A percentile compares a stretch with the other conserved stretches of the same genome.
Conservation (phyloP, 2,113 vertebrate species). For the Accipiter cooperii region DNA sequence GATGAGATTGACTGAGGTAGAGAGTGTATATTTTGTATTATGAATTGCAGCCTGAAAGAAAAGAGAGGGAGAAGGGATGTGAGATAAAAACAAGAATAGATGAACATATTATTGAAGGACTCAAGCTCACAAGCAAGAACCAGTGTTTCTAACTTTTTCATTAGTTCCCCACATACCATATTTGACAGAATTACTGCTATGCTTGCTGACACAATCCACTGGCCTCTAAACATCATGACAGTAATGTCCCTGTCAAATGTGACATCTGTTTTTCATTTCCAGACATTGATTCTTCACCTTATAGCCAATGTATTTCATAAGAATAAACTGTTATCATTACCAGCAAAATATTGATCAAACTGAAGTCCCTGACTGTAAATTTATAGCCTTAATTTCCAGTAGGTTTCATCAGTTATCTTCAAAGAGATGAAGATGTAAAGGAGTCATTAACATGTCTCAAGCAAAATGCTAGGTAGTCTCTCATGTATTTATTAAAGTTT, state of each 20-base stretch:
- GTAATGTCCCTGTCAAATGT: conserved; percentile 55
- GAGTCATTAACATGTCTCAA: conserved; percentile 42
- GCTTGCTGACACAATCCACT: conserved; percentile 47
- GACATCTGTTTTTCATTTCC: conserved; percentile 69
- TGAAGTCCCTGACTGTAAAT: conserved; percentile 65
- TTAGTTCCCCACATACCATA: conserved; percentile 39
- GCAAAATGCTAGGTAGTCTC: conserved; percentile 23
- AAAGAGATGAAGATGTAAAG: conserved; percentile 54
- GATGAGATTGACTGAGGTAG: neutral
- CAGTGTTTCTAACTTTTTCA: conserved; percentile 42
- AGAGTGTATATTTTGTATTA: neutral
- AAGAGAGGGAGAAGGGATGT: neutral
- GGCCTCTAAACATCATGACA: conserved; percentile 39
- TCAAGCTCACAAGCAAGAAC: neutral
- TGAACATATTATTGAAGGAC: neutral
- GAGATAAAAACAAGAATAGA: neutral
- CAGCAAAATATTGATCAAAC: conserved; percentile 73
- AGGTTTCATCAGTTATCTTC: conserved; percentile 59
- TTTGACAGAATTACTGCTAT: conserved; percentile 55
- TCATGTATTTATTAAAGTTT: neutral
- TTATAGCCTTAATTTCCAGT: conserved; percentile 72
- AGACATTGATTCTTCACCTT: conserved; percentile 65
- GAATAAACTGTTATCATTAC: conserved; percentile 67
- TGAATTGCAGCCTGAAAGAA: neutral
- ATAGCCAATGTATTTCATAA: conserved; percentile 57